These are phyloP conservation scores for Lithosia quadra DNA, from an alignment of 2,888 invertebrate species.

Conservation along the genomic window DNA sequence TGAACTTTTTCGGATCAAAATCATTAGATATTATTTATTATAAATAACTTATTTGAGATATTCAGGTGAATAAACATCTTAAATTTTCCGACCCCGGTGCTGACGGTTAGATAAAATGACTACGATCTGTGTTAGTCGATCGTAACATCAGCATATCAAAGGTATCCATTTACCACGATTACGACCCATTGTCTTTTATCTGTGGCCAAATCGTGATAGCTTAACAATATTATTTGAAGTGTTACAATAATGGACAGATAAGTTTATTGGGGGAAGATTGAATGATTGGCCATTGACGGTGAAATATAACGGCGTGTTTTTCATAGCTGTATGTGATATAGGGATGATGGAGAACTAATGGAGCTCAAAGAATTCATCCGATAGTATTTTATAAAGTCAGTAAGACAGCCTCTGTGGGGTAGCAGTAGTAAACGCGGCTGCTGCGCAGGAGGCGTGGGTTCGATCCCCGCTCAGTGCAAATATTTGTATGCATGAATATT, in stretches of 20 bases:
- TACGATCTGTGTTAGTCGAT: background rate
- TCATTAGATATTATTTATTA: too few species aligned
- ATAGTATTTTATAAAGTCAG: too few species aligned
- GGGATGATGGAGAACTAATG: background rate
- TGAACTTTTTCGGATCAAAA: too few species aligned
- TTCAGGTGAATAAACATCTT: too few species aligned
- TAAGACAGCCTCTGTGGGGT: too few species aligned
- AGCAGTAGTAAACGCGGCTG: too few species aligned
- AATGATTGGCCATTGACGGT: background rate
- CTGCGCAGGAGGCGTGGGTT: too few species aligned
- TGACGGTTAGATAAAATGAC: background rate
- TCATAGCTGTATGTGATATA: background rate
- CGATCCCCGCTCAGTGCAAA: too few species aligned
- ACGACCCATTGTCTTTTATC: background rate
- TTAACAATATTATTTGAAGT: constrained; percentile 4
- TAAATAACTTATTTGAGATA: too few species aligned
- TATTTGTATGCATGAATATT: too few species aligned
- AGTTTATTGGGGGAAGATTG: background rate
- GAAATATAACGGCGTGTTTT: background rate
- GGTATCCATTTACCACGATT: background rate
- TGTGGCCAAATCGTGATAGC: background rate
- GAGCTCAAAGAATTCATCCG: too few species aligned
- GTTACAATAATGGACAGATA: background rate
- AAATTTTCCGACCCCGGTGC: background rate
- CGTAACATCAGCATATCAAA: constrained; percentile 4